phyloP scores from a whole-genome alignment of 2,113 vertebrate species.

The Rattus rattus region DNA sequence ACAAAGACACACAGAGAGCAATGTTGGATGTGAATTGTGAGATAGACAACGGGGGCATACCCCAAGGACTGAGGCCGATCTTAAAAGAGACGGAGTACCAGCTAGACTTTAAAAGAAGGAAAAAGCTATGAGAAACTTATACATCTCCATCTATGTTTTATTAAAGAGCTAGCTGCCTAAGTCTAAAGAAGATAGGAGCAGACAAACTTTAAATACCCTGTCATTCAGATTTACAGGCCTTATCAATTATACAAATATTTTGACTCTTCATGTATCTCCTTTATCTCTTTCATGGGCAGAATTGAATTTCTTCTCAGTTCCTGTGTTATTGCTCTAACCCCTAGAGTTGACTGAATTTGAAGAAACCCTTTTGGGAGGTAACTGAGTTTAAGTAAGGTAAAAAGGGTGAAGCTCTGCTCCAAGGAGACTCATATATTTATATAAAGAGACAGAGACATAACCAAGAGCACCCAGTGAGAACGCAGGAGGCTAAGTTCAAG shows the following conservation, averaged over 20 bases:
- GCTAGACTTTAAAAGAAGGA: neutral
- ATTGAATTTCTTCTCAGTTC: neutral
- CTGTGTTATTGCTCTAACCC: neutral
- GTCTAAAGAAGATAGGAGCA: neutral
- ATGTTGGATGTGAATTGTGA: neutral
- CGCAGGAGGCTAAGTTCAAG: neutral
- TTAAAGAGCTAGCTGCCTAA: neutral
- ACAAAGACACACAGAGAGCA: neutral
- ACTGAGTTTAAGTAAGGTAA: neutral
- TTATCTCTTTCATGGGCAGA: neutral
- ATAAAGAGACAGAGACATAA: neutral
- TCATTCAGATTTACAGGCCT: constrained; percentile 17
- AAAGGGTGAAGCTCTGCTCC: neutral
- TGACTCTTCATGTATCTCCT: neutral
- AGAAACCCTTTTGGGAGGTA: neutral
- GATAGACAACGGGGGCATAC: neutral
- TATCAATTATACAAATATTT: constrained; percentile 47
- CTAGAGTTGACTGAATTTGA: neutral
- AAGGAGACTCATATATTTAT: neutral
- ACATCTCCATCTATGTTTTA: neutral
- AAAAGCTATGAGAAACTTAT: neutral
- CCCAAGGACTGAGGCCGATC: neutral
- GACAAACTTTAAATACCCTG: neutral
- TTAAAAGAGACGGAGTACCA: neutral
- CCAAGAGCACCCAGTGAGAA: neutral